A percentile compares a stretch with the other conserved stretches of the same genome.
Conservation (phyloP, 2,113 vertebrate genomes). For the Oceanodroma tethys region DNA sequence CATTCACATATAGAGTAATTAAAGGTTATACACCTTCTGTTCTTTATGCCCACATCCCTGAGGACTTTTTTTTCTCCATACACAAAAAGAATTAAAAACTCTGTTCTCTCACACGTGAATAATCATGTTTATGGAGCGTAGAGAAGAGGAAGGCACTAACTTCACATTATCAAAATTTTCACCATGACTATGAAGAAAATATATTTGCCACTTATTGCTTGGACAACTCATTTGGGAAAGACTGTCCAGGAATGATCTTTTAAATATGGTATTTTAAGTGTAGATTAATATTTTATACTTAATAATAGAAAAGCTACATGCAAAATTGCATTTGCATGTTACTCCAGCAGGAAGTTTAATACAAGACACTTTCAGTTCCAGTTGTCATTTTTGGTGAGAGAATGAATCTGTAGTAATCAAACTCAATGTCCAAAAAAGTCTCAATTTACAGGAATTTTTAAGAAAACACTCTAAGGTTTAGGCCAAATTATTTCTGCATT, state of each 20-base stretch:
- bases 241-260: background rate
- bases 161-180: background rate
- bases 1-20: background rate
- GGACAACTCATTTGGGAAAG: background rate
- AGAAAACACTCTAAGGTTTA: background rate
- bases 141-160: background rate
- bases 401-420: background rate
- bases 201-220: background rate
- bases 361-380: background rate
- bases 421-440: background rate
- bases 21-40: background rate
- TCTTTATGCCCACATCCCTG: background rate
- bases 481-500: background rate
- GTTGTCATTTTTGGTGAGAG: background rate
- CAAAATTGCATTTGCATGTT: background rate
- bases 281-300: background rate
- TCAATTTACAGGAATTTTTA: background rate
- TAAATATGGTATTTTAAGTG: background rate
- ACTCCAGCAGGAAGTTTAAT: background rate
- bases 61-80: background rate
- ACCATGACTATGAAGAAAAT: background rate
- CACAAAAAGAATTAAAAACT: background rate
- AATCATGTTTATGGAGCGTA: background rate
- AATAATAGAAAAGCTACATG: background rate
- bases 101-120: background rate